A percentile compares a stretch with the other conserved stretches of the same genome.
These are phyloP conservation scores for Caenorhabditis tropicalis DNA, from an alignment of 1,140 invertebrate genomes.

Conservation along the genomic window DNA sequence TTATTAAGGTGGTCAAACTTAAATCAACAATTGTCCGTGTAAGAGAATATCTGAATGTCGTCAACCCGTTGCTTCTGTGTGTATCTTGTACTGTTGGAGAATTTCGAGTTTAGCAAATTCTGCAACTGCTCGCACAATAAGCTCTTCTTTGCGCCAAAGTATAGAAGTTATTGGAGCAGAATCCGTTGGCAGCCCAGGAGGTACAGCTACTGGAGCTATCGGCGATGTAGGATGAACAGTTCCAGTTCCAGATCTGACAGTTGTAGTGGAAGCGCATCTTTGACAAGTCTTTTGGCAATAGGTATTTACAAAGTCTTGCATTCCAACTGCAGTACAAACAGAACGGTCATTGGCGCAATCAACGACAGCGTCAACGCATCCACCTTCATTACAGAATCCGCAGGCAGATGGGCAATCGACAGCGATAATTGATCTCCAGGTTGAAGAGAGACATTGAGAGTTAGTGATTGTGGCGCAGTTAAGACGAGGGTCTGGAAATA, in stretches of 20 bases:
- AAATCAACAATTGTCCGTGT: not conserved
- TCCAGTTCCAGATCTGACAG: not conserved
- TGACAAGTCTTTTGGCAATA: not conserved
- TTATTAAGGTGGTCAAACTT: conserved; percentile 6
- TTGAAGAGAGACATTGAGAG: not conserved
- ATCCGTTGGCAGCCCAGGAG: conserved; percentile 28
- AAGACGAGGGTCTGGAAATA: not conserved
- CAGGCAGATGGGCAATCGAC: not conserved
- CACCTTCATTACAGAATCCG: conserved; percentile 7
- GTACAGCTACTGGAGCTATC: not conserved
- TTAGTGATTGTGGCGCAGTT: not conserved
- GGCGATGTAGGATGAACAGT: not conserved
- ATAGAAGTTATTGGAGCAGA: conserved; percentile 40
- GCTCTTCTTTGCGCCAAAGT: conserved; percentile 8
- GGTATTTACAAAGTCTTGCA: not conserved
- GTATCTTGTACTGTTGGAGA: not conserved
- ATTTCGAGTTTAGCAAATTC: not conserved
- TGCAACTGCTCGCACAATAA: not conserved
- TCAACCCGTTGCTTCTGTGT: not conserved
- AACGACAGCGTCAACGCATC: not conserved
- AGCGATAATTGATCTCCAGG: not conserved
- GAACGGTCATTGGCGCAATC: not conserved
- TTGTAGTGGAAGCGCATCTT: not conserved
- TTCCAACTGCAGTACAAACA: not conserved
- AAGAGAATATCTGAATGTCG: not conserved